These are phyloP conservation scores for Dipodomys ordii DNA, from an alignment of 2,113 vertebrate species.

Conservation along the genomic window DNA sequence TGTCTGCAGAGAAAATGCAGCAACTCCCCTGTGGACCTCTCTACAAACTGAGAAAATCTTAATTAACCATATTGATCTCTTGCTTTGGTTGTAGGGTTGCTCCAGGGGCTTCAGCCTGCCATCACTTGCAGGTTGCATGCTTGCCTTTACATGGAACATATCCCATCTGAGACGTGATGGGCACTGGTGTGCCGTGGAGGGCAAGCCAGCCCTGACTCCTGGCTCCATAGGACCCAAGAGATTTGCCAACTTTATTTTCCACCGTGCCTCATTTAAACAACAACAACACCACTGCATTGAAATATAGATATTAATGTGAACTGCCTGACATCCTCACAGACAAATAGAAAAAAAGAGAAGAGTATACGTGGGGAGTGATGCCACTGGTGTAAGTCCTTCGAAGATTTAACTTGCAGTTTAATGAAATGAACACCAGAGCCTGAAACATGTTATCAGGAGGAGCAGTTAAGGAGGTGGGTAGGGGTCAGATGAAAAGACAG, in stretches of 20 bases:
- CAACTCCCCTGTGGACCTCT: not conserved
- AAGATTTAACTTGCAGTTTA: too few relatives aligned
- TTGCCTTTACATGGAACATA: not conserved
- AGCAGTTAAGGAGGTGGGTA: not conserved
- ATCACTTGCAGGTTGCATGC: not conserved
- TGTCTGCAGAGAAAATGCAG: not conserved
- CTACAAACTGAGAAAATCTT: not conserved
- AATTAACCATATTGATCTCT: not conserved
- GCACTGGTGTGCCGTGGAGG: not conserved
- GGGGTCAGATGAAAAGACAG: too few relatives aligned
- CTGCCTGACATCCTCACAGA: not conserved
- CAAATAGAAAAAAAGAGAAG: too few relatives aligned
- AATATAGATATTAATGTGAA: not conserved
- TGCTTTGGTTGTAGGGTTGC: not conserved
- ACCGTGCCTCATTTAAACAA: constrained; percentile 21
- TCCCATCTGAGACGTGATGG: not conserved
- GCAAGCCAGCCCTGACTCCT: not conserved
- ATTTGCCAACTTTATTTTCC: constrained; percentile 3
- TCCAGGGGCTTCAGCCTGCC: not conserved
- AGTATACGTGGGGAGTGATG: too few relatives aligned
- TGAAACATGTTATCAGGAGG: too few relatives aligned
- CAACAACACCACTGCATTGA: not conserved
- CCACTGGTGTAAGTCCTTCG: too few relatives aligned
- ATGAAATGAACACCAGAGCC: too few relatives aligned
- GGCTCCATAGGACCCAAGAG: not conserved